phyloP scores from a whole-genome alignment of 2,888 invertebrate genomes.

The Temnothorax unifasciatus region DNA sequence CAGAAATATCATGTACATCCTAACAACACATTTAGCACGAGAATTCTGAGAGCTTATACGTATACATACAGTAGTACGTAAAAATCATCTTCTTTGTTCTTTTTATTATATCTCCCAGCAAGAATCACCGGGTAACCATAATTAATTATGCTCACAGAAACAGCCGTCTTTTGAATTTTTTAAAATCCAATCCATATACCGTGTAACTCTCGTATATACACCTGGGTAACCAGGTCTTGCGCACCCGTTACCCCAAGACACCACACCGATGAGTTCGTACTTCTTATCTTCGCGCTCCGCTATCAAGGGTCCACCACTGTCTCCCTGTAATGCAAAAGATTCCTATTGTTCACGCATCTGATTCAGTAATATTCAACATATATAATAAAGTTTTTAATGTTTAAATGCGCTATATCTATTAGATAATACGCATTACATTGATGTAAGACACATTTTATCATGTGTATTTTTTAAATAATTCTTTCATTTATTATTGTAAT shows the following conservation, averaged over 20 bases:
- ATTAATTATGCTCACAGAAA: constrained; percentile 89
- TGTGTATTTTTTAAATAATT: too few species aligned
- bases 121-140: not conserved
- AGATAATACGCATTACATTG: not conserved
- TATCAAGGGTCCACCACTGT: constrained; percentile 93
- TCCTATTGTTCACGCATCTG: not conserved
- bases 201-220: constrained; percentile 94
- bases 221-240: constrained; percentile 94
- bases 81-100: not conserved
- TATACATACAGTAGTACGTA: constrained; percentile 3
- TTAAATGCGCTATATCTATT: not conserved
- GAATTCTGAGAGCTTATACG: not conserved
- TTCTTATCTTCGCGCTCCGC: constrained; percentile 91
- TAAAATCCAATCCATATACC: constrained; percentile 93
- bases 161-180: constrained; percentile 94
- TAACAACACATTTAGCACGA: not conserved
- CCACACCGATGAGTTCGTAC: constrained; percentile 94
- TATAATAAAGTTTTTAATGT: not conserved
- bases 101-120: not conserved
- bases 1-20: not conserved
- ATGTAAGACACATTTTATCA: too few species aligned
- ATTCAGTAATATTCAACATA: not conserved
- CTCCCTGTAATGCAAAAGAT: constrained; percentile 88
- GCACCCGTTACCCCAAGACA: constrained; percentile 97
- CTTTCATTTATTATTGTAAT: not conserved